These are phyloP conservation scores for Atrichornis clamosus DNA, from an alignment of 2,113 vertebrate species.

Conservation along the genomic window DNA sequence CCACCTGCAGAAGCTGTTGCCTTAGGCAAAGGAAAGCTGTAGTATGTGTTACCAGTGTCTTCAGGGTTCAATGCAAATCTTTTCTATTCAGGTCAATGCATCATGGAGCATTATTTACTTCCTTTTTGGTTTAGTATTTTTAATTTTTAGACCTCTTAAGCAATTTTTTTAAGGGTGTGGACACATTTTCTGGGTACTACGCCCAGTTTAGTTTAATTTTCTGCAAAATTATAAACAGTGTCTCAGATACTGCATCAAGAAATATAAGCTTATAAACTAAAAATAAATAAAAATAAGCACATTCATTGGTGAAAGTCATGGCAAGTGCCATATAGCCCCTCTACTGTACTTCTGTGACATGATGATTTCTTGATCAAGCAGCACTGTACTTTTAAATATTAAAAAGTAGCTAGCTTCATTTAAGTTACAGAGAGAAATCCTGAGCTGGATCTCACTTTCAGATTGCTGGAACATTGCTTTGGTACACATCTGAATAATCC, in stretches of 20 bases:
- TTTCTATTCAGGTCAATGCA: background rate
- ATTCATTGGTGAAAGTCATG: background rate
- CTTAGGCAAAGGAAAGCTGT: background rate
- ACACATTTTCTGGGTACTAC: background rate
- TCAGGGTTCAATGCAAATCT: background rate
- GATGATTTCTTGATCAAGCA: constrained; percentile 1
- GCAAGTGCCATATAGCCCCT: background rate
- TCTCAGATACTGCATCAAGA: constrained; percentile 6
- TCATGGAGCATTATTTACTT: background rate
- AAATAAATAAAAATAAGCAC: constrained; percentile 7
- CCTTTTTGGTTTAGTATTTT: background rate
- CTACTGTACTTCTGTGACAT: background rate
- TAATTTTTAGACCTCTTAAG: background rate
- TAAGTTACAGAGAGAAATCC: background rate
- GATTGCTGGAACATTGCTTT: background rate
- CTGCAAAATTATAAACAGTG: background rate
- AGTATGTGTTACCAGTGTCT: background rate
- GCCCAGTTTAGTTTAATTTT: constrained; percentile 8
- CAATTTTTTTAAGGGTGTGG: background rate
- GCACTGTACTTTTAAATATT: background rate
- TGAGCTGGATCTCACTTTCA: background rate
- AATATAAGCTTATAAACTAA: background rate
- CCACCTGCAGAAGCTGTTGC: background rate
- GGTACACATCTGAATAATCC: background rate
- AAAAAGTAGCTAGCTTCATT: background rate